These are phyloP conservation scores for Diachrysia chrysitis DNA, from an alignment of 2,888 invertebrate genomes.

Conservation along the genomic window DNA sequence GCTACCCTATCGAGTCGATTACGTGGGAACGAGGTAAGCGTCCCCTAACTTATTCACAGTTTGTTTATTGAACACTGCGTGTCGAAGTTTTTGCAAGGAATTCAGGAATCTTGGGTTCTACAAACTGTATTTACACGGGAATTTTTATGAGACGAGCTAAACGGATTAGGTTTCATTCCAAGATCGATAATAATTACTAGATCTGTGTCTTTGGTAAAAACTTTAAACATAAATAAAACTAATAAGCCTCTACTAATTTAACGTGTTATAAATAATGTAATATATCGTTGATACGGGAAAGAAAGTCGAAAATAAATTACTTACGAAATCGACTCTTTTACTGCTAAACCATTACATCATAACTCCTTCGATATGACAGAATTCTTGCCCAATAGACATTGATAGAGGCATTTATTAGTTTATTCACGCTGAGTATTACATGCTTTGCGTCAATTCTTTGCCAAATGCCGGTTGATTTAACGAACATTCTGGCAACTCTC, in stretches of 20 bases:
- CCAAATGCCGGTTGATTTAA: conserved; percentile 67
- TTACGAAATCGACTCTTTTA: background rate
- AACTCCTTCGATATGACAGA: conserved; percentile 19
- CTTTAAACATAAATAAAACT: too few relatives aligned
- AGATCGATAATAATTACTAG: background rate
- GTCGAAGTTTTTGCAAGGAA: conserved; percentile 29
- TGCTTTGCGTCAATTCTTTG: conserved; percentile 68
- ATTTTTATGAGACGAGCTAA: background rate
- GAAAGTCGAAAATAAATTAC: background rate
- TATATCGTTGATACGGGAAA: background rate
- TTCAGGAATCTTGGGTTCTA: conserved; percentile 42
- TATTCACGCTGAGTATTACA: conserved; percentile 47
- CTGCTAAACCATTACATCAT: conserved; percentile 23
- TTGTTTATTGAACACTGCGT: conserved; percentile 37
- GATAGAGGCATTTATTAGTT: conserved; percentile 44
- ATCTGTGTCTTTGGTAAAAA: too few relatives aligned
- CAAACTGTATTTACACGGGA: conserved; percentile 16
- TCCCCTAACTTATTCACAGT: conserved; percentile 42
- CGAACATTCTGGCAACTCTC: conserved; percentile 65
- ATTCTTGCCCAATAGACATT: conserved; percentile 32
- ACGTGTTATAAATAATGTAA: background rate
- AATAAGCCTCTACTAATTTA: too few relatives aligned
- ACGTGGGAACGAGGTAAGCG: conserved; percentile 96
- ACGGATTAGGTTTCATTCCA: background rate
- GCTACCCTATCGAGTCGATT: conserved; percentile 95